phyloP scores from a whole-genome alignment of 1,140 invertebrate species.

The Caenorhabditis remanei region DNA sequence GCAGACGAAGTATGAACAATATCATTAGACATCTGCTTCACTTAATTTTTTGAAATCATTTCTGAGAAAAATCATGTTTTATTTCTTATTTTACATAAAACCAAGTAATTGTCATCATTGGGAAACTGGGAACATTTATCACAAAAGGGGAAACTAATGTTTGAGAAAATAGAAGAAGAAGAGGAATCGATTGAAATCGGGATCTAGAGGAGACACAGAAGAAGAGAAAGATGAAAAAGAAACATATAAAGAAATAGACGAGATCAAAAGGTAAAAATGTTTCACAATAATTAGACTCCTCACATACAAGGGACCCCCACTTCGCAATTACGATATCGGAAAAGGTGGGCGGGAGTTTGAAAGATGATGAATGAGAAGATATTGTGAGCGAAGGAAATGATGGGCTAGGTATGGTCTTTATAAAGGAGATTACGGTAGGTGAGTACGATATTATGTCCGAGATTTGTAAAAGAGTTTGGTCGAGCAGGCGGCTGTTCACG shows the following conservation, averaged over 20 bases:
- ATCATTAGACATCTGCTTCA: background rate
- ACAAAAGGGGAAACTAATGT: background rate
- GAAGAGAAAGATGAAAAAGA: too few relatives aligned
- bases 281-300: background rate
- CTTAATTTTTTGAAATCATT: background rate
- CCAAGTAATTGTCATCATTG: background rate
- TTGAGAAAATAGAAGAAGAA: background rate
- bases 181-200: background rate
- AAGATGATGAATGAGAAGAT: too few relatives aligned
- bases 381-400: background rate
- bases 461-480: conserved; percentile 77
- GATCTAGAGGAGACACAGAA: background rate
- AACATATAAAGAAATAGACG: too few relatives aligned
- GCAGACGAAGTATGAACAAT: background rate
- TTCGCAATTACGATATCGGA: too few relatives aligned
- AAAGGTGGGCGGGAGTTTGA: too few relatives aligned
- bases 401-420: conserved; percentile 41
- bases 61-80: background rate
- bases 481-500: conserved; percentile 56
- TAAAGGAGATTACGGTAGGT: conserved; percentile 63
- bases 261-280: background rate
- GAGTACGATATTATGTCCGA: conserved; percentile 76
- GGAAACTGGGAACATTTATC: background rate
- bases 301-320: too few relatives aligned
- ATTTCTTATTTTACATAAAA: conserved; percentile 26